Conservation (phyloP, 1,140 invertebrate genomes). For the Drosophila bifasciata region DNA sequence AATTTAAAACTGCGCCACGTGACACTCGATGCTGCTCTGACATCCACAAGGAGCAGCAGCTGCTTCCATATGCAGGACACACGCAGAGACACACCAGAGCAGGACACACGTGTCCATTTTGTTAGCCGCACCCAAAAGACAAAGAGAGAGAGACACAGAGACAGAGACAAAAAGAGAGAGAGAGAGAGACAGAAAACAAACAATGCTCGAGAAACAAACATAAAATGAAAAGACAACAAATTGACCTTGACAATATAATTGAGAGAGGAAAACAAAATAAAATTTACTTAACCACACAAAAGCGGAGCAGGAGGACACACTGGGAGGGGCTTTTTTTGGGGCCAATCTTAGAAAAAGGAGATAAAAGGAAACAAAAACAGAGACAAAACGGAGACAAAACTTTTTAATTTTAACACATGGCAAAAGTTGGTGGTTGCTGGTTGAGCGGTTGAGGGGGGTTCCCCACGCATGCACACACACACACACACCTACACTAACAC, state of each 20-base stretch:
- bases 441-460: not conserved
- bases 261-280: conserved; percentile 46
- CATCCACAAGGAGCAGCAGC: conserved; percentile 10
- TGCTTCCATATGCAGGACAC: conserved; percentile 47
- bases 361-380: conserved; percentile 46
- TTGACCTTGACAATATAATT: conserved; percentile 67
- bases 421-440: conserved; percentile 43
- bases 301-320: not conserved
- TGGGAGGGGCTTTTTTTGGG: not conserved
- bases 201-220: conserved; percentile 6
- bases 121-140: conserved; percentile 21
- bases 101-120: conserved; percentile 15
- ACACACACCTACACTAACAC: no score
- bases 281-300: conserved; percentile 49
- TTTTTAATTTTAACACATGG: conserved; percentile 70
- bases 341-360: conserved; percentile 16
- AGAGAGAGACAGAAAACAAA: not conserved
- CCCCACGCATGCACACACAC: conserved; percentile 14
- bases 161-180: not conserved
- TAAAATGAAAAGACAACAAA: conserved; percentile 28
- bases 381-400: conserved; percentile 26
- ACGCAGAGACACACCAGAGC: conserved; percentile 24
- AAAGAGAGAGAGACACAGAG: not conserved
- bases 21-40: conserved; percentile 30
- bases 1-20: conserved; percentile 61